Evolutionary conservation across 2,888 invertebrate genomes (phyloP), one percentile per base, ranked within the genome.

Genomic region (Nineta flava): DNA sequence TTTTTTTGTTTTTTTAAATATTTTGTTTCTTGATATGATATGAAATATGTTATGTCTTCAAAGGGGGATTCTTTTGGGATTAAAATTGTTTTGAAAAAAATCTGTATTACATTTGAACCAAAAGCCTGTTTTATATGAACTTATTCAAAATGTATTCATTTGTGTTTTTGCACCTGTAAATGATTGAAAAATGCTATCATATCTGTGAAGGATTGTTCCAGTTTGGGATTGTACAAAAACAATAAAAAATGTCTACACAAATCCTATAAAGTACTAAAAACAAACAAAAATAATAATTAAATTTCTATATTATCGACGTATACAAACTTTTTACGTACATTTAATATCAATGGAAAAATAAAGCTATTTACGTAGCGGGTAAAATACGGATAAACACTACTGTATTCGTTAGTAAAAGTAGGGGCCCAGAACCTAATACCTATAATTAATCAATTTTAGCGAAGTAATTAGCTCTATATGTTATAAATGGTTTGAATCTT

Each of bases 141-240:
- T 43, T 17, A 43, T 17, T 19, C n/a, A 43, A 16, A 43, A 43
- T 43, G 43, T 21, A 43, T 43, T 43, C 43, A 43, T 43, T 17
- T 43, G 21, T 17, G 26, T 16, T 16, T 41, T 21, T 44, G 43
- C 19, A 43, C n/a, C 49, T 49, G 43, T 49, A 49, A 49, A 49
- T 49, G 49, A 49, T 49, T 49, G 49, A 49, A 49, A 49, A 49
- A 49, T 44, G 44, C 44, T 34, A 19, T 35, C 45, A 49, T 19
- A 44, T 45, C 38, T 49, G 45, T 19, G 34, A 46, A 46, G 32
- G 17, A 15, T 38, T 38, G 15, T 38, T 15, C 15, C 12, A 38
- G 26, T 26, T 6, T 26, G 7, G 26, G 26, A 7, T 26, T 26
- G 5, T 26, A 7, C n/a, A 7, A 26, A 7, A 19, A 26, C 7